These are phyloP conservation scores for Colaptes auratus DNA, from an alignment of 2,113 vertebrate genomes.

Conservation along the genomic window DNA sequence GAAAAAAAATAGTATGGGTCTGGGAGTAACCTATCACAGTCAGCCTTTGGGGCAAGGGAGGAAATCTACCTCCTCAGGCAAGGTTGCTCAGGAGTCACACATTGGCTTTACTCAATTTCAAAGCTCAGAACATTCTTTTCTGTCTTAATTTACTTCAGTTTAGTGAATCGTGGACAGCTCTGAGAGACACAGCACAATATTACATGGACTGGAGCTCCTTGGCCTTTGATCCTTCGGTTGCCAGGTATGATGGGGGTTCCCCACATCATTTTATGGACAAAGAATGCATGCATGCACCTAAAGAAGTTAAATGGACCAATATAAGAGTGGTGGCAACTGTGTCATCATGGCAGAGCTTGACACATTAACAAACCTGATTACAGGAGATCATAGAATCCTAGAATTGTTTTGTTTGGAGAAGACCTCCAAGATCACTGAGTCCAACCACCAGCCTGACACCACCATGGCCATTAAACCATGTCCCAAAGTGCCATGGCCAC, in stretches of 20 bases:
- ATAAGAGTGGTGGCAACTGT: background rate
- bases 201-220: conserved; percentile 48
- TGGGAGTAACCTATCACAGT: rapidly evolving
- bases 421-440: too few relatives aligned
- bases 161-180: conserved; percentile 51
- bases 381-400: too few relatives aligned
- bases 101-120: background rate
- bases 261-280: background rate
- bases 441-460: too few relatives aligned
- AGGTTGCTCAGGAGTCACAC: background rate
- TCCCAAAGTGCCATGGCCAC: too few relatives aligned
- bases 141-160: conserved; percentile 51
- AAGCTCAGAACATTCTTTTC: background rate
- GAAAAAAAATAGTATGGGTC: background rate
- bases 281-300: rapidly evolving
- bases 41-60: background rate
- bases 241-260: background rate
- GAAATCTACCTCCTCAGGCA: background rate
- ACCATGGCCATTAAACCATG: too few relatives aligned
- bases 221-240: background rate
- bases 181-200: conserved; percentile 61
- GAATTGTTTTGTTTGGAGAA: too few relatives aligned
- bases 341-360: background rate
- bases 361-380: background rate
- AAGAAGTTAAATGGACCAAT: background rate